Base-by-base conservation (phyloP, 2,113 vertebrate species). In the Pluvianellus socialis region DNA sequence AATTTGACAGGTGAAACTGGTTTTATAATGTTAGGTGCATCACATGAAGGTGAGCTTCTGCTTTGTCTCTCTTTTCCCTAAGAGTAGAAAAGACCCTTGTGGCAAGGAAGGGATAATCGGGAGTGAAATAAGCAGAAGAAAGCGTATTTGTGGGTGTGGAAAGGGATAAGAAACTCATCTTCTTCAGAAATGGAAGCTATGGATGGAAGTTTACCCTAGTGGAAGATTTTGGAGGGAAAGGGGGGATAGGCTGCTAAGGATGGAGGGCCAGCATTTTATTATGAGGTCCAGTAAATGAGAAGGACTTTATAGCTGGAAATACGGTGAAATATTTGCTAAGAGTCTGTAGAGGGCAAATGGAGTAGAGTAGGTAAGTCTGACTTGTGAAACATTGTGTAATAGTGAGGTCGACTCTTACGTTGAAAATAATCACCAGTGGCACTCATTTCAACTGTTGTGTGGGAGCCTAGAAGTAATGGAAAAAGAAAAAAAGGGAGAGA, bases 371-470 rank as follows among this genome's bases (percentile, higher is more conserved):
- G 14, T 74, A 50, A 9, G 33, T 84, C 9, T 21, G 8, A 18
- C 71, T 30, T 74, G 24, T 55, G 42, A 89, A 86, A 71, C 23
- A 11, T 35, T 68, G 6, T 88, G 20, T 58, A 26, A 40, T 50
- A 40, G 15, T 72, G 47, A 61, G 35, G 59, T 58, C 13, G 50
- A 2, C 45, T 83, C 22, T 55, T 73, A 40, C 0, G 0, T 23
- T 68, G 72, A 30, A 73, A 88, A 33, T 76, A 65, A 33, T 92
- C 35, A 44, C 66, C 18, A 65, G 16, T 76, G 45, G 55, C 52
- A 26, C 38, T 86, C 12, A 24, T 20, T 53, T 62, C n/a, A 66
- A 10, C 27, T 66, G 32, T 8, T 91, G 20, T 80, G 6, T 79
- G 63, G 14, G 9, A 85, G 61, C 18, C 28, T 63, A 24, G 40